phyloP scores from a whole-genome alignment of 1,140 invertebrate genomes.

The Ephestia elutella region DNA sequence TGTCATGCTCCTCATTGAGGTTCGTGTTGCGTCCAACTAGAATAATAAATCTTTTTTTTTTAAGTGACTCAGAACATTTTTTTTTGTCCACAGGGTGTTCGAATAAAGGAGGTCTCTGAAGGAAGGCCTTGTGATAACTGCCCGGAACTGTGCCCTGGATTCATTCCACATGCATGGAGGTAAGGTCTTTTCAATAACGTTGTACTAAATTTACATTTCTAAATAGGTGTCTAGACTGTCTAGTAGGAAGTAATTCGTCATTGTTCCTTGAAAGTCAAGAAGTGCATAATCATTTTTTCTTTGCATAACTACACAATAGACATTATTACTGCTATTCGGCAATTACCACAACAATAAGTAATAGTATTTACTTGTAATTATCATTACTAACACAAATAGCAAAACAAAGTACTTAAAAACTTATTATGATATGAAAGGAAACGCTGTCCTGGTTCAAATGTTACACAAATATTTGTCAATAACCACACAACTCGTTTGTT shows the following conservation, averaged over 20 bases:
- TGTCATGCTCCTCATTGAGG: slow-evolving; percentile 15
- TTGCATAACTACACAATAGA: too few species aligned
- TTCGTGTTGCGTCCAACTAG: slow-evolving; percentile 9
- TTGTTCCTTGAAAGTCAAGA: not conserved
- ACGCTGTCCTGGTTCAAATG: not conserved
- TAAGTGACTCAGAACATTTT: slow-evolving; percentile 16
- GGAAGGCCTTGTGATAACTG: slow-evolving; percentile 89
- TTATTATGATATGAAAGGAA: not conserved
- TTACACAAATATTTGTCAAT: slow-evolving; percentile 18
- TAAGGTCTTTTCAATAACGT: slow-evolving; percentile 61
- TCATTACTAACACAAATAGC: not conserved
- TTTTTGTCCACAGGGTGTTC: slow-evolving; percentile 79
- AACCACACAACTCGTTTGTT: slow-evolving; percentile 31
- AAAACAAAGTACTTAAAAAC: slow-evolving; percentile 2
- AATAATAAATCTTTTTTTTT: slow-evolving; percentile 11
- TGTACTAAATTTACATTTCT: not conserved
- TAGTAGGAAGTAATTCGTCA: slow-evolving; percentile 7
- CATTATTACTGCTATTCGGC: too few species aligned
- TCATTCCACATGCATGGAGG: slow-evolving; percentile 88
- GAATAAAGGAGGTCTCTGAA: slow-evolving; percentile 88
- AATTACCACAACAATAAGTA: too few species aligned
- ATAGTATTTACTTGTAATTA: too few species aligned
- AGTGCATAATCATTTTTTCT: too few species aligned
- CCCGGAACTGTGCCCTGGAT: slow-evolving; percentile 85
- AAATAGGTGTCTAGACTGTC: too few species aligned